These are phyloP conservation scores for Xiphias gladius DNA, from an alignment of 2,113 vertebrate genomes.

Conservation along the genomic window DNA sequence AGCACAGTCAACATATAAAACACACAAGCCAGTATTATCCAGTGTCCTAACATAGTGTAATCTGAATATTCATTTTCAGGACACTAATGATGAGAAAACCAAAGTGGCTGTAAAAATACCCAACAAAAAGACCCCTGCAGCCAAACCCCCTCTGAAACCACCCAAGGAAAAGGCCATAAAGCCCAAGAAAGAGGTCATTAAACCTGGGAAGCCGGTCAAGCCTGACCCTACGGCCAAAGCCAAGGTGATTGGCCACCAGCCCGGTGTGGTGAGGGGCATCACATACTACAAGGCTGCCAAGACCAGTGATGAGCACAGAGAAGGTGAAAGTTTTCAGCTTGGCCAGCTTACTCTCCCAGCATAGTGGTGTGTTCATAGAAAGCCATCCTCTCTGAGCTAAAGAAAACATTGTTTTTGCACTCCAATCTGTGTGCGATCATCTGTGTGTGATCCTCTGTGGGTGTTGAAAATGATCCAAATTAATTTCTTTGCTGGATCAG, in stretches of 20 bases:
- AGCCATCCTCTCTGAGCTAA: conserved; percentile 12
- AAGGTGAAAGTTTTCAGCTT: conserved; percentile 69
- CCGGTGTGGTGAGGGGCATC: conserved; percentile 90
- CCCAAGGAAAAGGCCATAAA: conserved; percentile 91
- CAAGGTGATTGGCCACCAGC: conserved; percentile 85
- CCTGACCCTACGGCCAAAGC: conserved; percentile 88
- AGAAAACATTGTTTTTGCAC: conserved; percentile 48
- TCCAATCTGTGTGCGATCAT: conserved; percentile 53
- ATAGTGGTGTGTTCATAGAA: conserved; percentile 17
- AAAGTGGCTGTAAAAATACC: conserved; percentile 83
- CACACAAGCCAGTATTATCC: background rate
- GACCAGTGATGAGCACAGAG: conserved; percentile 77
- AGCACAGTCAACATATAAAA: background rate
- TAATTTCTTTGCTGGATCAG: conserved; percentile 48
- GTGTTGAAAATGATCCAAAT: conserved; percentile 56
- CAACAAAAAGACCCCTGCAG: conserved; percentile 83
- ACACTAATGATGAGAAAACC: conserved; percentile 82
- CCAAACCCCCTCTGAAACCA: conserved; percentile 75
- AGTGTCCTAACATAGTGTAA: background rate
- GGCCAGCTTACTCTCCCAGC: background rate
- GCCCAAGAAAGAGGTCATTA: conserved; percentile 88
- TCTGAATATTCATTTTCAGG: conserved; percentile 79
- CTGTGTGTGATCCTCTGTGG: conserved; percentile 54
- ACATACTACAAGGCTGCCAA: conserved; percentile 95
- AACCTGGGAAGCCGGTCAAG: conserved; percentile 57